Evolutionary conservation across 2,888 invertebrate species (phyloP), one percentile per base, ranked within the genome.

Genomic region (Drosophila anceps): DNA sequence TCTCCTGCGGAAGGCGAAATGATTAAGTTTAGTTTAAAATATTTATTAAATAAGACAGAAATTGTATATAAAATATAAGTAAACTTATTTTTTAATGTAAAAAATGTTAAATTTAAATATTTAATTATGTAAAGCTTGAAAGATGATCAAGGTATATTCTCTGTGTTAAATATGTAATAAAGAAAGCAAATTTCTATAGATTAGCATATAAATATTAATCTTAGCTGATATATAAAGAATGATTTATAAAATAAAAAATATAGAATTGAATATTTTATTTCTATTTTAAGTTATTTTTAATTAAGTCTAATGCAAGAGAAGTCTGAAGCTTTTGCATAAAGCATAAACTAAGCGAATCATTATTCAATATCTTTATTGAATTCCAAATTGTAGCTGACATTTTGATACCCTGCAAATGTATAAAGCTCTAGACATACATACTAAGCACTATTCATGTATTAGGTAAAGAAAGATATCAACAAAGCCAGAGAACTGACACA

Each of bases 1-100:
- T 94, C 91, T 96, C 96, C 93, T 95, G 92, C 1, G 76, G 13
- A 3, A 1, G 2, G 9, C 0, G 12, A 1, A 1, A 24, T 24
- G 0, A 31, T 1, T 35, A 18, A 44, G 20, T 50, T 35, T 24
- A 44, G 20, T 50, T 24, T 24, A 18, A n/a, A 13, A 13, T 35
- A 35, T 35, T 13, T 0, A 15, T 37, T 5, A 6, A 37, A 15
- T 15, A 44, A 0, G 24, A 7, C 0, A 27, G 13, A 15, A 27
- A 46, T 15, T 29, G 9, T 29, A n/a, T 15, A 15, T 13, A 29
- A 41, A 18, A 41, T 41, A 18, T 41, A 41, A 10, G 3, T 20
- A 5, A n/a, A 18, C 3, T 4, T 4, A 1, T 41, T 3, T 41
- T 41, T 20, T 0, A 43, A 43, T 20, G 10, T 20, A 41, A n/a